Conservation (phyloP, 2,797 vertebrate species). For the Aeoliscus strigatus region DNA sequence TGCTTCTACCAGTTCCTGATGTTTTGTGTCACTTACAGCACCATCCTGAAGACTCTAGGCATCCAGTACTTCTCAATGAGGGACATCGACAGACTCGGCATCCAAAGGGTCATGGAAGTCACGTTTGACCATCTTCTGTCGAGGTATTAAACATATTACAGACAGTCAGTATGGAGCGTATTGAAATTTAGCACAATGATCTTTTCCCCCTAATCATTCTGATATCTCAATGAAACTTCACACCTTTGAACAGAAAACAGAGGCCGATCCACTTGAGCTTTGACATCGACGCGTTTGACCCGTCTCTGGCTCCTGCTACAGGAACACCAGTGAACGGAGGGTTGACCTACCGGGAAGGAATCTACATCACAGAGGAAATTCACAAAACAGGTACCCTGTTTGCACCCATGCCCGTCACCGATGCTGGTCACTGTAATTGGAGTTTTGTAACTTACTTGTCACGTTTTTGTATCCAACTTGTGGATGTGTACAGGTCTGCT, state of each 20-base stretch:
- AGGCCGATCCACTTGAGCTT: constrained; percentile 93
- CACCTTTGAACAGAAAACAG: constrained; percentile 75
- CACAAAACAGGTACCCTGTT: constrained; percentile 97
- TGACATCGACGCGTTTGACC: constrained; percentile 97
- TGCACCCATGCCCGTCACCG: too few relatives aligned
- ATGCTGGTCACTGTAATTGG: too few relatives aligned
- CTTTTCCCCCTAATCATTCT: too few relatives aligned
- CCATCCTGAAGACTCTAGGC: constrained; percentile 89
- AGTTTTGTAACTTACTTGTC: too few relatives aligned
- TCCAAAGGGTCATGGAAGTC: constrained; percentile 95
- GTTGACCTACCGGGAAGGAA: constrained; percentile 95
- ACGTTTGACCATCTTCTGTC: constrained; percentile 87
- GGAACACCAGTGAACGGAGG: constrained; percentile 95
- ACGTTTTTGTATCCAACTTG: background rate
- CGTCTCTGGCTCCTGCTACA: constrained; percentile 91
- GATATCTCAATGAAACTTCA: background rate
- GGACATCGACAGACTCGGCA: constrained; percentile 92
- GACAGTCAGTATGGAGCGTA: too few relatives aligned
- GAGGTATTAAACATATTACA: constrained; percentile 72
- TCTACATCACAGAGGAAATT: constrained; percentile 95
- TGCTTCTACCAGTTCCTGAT: background rate
- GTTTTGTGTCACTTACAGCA: constrained; percentile 65
- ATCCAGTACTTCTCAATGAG: constrained; percentile 97
- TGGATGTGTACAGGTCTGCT: constrained; percentile 79
- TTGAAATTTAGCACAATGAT: too few relatives aligned